Conservation (phyloP, 2,888 invertebrate genomes). For the Thelaira solivaga region DNA sequence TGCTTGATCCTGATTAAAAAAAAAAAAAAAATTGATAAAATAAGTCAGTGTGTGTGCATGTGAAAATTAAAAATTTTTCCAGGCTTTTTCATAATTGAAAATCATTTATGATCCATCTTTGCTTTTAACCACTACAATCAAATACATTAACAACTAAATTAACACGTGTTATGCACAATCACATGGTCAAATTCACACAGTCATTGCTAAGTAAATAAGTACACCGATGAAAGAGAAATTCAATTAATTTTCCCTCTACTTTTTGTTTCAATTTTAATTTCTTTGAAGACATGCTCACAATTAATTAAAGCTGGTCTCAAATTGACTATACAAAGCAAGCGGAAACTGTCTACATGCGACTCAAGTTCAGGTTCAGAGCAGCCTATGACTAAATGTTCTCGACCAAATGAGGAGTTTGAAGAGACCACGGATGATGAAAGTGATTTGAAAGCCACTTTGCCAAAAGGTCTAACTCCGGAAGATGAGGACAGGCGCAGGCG, state of each 20-base stretch:
- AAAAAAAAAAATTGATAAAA: neutral
- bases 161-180: neutral
- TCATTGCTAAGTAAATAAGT: conserved; percentile 10
- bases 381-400: conserved; percentile 77
- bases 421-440: conserved; percentile 79
- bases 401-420: conserved; percentile 75
- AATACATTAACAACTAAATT: conserved; percentile 45
- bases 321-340: conserved; percentile 92
- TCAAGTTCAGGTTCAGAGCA: conserved; percentile 78
- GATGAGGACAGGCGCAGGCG: conserved; percentile 92
- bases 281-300: conserved; percentile 88
- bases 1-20: too few relatives aligned
- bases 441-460: conserved; percentile 71
- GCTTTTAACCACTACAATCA: conserved; percentile 30
- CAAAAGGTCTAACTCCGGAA: conserved; percentile 86
- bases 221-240: neutral
- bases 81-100: too few relatives aligned
- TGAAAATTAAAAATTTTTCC: too few relatives aligned
- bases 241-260: neutral
- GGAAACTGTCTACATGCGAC: conserved; percentile 85
- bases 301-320: conserved; percentile 94
- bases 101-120: too few relatives aligned
- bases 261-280: conserved; percentile 52
- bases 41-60: too few relatives aligned
- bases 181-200: neutral